Percentiles rank a stretch among this genome's conserved stretches.
Conservation (phyloP, 1,140 invertebrate genomes). For the Hypothenemus hampei region DNA sequence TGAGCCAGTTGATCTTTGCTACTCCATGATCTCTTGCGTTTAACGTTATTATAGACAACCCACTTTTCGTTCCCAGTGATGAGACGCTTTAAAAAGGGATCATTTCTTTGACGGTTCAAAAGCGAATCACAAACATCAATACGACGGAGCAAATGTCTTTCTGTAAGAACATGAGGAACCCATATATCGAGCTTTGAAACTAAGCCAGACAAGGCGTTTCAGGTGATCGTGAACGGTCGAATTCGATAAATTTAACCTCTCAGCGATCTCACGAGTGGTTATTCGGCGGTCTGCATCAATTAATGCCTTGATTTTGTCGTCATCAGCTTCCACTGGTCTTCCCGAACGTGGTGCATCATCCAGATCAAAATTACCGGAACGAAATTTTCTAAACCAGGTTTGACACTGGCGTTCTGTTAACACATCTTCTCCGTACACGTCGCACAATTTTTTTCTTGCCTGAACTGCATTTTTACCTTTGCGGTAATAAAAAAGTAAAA, state of each 20-base stretch:
- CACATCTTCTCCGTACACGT: not conserved
- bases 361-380: conserved; percentile 17
- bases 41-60: conserved; percentile 10
- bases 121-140: too few species aligned
- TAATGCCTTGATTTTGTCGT: not conserved
- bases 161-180: not conserved
- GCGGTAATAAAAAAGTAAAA: not conserved
- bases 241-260: conserved; percentile 4
- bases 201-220: not conserved
- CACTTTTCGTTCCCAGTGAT: conserved; percentile 14
- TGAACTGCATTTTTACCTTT: not conserved
- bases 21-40: conserved; percentile 4
- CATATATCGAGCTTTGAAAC: not conserved
- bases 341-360: conserved; percentile 1
- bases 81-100: not conserved
- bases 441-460: not conserved
- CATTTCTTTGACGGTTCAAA: not conserved
- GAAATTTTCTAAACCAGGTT: conserved; percentile 22
- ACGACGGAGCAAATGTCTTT: too few species aligned
- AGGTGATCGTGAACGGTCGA: conserved; percentile 4
- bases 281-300: not conserved
- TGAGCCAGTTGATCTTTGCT: not conserved
- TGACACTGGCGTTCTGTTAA: conserved; percentile 15
- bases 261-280: not conserved
- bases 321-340: not conserved